A percentile compares a stretch with the other conserved stretches of the same genome.
phyloP scores from a whole-genome alignment of 2,113 vertebrate species.

The Axis porcinus region DNA sequence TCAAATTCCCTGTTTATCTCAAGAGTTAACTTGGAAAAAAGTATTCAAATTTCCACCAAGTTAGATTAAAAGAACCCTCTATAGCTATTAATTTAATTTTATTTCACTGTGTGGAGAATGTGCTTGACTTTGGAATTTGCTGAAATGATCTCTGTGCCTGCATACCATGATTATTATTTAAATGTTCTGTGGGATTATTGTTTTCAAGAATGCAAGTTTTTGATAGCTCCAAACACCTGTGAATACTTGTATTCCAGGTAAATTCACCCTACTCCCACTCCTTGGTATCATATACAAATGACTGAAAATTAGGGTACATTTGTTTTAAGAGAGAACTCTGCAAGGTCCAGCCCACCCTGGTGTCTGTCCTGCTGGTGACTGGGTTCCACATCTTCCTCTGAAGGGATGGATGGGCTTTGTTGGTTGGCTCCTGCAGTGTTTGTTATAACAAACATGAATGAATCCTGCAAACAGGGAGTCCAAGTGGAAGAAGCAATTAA shows the following conservation, averaged over 20 bases:
- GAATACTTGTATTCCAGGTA: not conserved
- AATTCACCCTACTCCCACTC: rapidly evolving
- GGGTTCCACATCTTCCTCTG: not conserved
- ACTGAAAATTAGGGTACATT: not conserved
- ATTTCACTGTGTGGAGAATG: not conserved
- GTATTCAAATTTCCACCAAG: not conserved
- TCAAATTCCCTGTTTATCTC: not conserved
- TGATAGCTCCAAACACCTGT: not conserved
- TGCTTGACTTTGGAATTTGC: not conserved
- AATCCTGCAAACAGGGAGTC: not conserved
- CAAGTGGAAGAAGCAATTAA: not conserved
- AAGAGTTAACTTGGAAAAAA: not conserved
- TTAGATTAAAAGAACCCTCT: not conserved
- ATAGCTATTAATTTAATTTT: not conserved
- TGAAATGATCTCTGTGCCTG: not conserved
- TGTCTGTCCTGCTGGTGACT: not conserved
- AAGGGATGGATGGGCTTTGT: not conserved
- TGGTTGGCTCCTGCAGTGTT: not conserved
- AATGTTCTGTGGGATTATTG: not conserved
- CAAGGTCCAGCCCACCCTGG: not conserved
- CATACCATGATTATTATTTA: not conserved
- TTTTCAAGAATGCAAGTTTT: not conserved
- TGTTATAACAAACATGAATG: not conserved
- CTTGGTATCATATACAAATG: not conserved
- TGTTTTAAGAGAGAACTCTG: not conserved